These are phyloP conservation scores for Phalacrocorax aristotelis DNA, from an alignment of 2,113 vertebrate genomes.

Conservation along the genomic window DNA sequence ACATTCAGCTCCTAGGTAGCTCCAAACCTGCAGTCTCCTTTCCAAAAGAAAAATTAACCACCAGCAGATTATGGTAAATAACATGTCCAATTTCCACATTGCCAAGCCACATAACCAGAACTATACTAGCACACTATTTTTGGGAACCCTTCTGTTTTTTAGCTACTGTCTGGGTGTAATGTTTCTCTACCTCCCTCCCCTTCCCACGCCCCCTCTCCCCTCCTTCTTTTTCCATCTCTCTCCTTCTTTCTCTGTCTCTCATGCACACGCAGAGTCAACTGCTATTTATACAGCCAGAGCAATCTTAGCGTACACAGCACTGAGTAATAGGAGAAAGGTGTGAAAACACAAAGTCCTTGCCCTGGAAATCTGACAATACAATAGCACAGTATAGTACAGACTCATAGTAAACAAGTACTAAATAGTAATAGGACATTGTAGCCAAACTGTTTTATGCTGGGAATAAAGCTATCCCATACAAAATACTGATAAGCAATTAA, in stretches of 20 bases:
- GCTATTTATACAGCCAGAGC: not conserved
- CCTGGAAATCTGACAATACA: not conserved
- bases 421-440: not conserved
- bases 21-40: not conserved
- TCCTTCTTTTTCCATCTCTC: not conserved
- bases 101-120: not conserved
- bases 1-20: not conserved
- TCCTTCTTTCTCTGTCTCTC: not conserved
- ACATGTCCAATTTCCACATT: not conserved
- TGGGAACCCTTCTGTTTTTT: not conserved
- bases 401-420: not conserved
- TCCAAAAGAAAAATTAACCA: not conserved
- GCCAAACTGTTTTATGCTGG: not conserved
- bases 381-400: not conserved
- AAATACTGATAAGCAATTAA: not conserved
- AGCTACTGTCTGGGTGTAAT: fast-evolving
- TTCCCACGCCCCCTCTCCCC: not conserved
- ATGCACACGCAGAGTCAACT: not conserved
- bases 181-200: not conserved
- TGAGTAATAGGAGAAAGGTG: not conserved
- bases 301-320: not conserved
- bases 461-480: not conserved
- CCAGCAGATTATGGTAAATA: not conserved
- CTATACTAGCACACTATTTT: not conserved
- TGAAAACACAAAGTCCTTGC: not conserved